Evolutionary conservation across 30 jellyfish, hydroid and myxozoan genomes (phyloP), one percentile per base, ranked within the genome.

Genomic region (Aurelia sp.): DNA sequence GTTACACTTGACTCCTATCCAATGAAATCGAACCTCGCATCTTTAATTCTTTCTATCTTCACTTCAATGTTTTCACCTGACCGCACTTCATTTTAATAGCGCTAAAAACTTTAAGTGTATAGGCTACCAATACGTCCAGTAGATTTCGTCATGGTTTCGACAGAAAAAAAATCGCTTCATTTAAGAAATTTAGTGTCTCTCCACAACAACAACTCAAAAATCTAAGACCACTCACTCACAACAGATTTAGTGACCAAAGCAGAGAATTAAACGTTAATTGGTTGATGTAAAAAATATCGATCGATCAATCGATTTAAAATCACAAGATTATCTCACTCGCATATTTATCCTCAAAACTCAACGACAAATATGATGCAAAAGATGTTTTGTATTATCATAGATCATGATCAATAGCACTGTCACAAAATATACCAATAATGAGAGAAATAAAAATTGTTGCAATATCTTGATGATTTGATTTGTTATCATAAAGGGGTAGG

Each of bases 1-100:
- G 88, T 89, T 89, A 55, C 85, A 76, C 85, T 67, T 78, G 90
- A 77, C 76, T 75, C 85, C 96, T 74, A 86, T 86, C 96, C 96
- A 86, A 86, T 86, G 76, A 74, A 85, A 73, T 68, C 80, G 76
- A 66, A 33, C 78, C 82, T 64, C 74, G 67, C 22, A 57, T 84
- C 67, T 44, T 44, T 13, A 44, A 84, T 84, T 70, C 59, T 63
- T 22, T 74, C 41, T 77, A 40, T 67, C 66, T 58, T 67, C 67
- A 59, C 8, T 72, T 84, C 66, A 84, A 73, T 33, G 85, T 19
- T 84, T 66, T 84, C 78, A 67, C 76, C 16, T 33, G 64, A 84
- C 93, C 93, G 82, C 93, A 84, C 79, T 52, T 67, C 72, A 30
- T 47, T 21, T 18, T 40, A 78, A 44, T 50, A 76, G 77, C 64